These are phyloP conservation scores for Drosophila takahashii DNA, from an alignment of 1,140 invertebrate species.

Conservation along the genomic window DNA sequence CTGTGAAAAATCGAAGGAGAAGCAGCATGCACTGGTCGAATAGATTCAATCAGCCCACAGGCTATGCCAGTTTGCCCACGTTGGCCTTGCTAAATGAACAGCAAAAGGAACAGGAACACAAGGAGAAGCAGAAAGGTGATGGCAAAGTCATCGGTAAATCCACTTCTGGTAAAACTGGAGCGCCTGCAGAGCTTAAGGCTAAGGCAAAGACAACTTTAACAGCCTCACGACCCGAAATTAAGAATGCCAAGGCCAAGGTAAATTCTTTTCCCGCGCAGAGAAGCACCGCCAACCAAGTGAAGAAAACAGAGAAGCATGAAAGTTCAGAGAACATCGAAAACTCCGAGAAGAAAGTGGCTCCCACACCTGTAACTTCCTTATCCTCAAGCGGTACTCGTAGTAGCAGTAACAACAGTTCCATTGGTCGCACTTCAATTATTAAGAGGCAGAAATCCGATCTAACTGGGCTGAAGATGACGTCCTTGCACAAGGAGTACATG, in stretches of 20 bases:
- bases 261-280: conserved; percentile 74
- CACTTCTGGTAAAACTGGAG: conserved; percentile 14
- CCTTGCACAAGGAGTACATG: conserved; percentile 82
- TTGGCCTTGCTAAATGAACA: conserved; percentile 85
- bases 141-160: conserved; percentile 19
- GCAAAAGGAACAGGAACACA: conserved; percentile 64
- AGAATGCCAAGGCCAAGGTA: conserved; percentile 83
- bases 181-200: conserved; percentile 33
- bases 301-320: conserved; percentile 39
- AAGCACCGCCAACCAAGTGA: conserved; percentile 4
- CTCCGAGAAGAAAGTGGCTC: conserved; percentile 18
- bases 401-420: conserved; percentile 25
- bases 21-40: conserved; percentile 88
- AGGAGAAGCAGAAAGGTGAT: conserved; percentile 11
- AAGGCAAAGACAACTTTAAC: conserved; percentile 50
- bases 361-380: background rate
- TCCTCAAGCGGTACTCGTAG: conserved; percentile 15
- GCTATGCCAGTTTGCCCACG: conserved; percentile 88
- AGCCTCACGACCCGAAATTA: conserved; percentile 74
- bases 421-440: conserved; percentile 77
- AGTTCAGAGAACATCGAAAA: conserved; percentile 13
- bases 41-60: conserved; percentile 88
- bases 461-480: conserved; percentile 86
- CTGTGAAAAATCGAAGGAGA: conserved; percentile 87
- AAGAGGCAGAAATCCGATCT: conserved; percentile 87